Evolutionary conservation across 2,888 invertebrate species (phyloP).

Genomic region (Orchesellides sinensis): DNA sequence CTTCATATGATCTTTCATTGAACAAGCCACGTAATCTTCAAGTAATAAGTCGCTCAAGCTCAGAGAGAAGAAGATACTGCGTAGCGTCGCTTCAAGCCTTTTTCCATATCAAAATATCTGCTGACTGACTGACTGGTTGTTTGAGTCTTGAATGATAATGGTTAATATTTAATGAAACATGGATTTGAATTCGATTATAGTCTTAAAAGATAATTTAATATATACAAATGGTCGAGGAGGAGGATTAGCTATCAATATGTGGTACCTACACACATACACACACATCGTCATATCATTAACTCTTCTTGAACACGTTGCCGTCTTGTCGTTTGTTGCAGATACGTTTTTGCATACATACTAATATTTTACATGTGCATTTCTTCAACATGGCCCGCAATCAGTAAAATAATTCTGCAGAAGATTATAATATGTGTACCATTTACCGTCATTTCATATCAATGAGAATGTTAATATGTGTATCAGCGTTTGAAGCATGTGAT

Average conservation of each 20-base stretch:
- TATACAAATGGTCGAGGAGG: conserved; percentile 2
- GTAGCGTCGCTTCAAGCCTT: no score
- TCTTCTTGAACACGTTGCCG: conserved; percentile 14
- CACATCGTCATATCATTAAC: background rate
- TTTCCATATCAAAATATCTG: no score
- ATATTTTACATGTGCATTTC: background rate
- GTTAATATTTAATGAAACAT: background rate
- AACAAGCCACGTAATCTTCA: background rate
- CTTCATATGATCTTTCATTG: conserved; percentile 1
- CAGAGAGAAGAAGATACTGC: no score
- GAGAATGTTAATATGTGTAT: no score
- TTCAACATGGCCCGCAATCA: background rate
- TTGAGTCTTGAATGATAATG: background rate
- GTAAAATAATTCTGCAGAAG: conserved; percentile 1
- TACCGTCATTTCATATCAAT: no score
- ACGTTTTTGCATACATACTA: background rate
- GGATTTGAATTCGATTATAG: conserved; percentile 18
- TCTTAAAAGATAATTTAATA: conserved; percentile 8
- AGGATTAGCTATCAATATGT: background rate
- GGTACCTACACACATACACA: no score
- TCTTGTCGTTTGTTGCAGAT: background rate
- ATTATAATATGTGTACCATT: no score
- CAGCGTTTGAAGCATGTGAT: background rate
- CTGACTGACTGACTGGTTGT: no score
- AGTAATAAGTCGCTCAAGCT: background rate